phyloP scores from a whole-genome alignment of 2,888 invertebrate species.

The Coronaproctus castanopsis region DNA sequence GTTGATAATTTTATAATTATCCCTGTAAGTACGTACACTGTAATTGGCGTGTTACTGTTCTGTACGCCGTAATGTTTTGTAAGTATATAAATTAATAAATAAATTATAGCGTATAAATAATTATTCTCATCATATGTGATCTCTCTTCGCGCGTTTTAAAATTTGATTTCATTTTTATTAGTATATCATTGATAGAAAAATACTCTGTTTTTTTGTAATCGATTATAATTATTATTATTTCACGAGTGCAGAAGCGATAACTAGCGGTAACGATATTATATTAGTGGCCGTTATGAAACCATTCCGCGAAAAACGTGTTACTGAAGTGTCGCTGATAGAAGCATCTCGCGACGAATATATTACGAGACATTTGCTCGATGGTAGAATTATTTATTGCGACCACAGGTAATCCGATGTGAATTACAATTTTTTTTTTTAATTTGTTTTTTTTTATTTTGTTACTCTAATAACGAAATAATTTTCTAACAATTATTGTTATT shows the following conservation, averaged over 20 bases:
- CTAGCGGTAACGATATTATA: constrained; percentile 19
- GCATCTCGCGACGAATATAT: constrained; percentile 65
- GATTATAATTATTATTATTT: background rate
- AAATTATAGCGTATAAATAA: too few relatives aligned
- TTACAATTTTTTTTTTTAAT: too few relatives aligned
- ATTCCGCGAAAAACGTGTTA: constrained; percentile 45
- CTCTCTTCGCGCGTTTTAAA: too few relatives aligned
- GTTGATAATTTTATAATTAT: too few relatives aligned
- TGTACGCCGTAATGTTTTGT: too few relatives aligned
- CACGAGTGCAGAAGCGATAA: constrained; percentile 4
- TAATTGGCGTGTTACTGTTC: too few relatives aligned
- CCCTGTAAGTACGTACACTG: too few relatives aligned
- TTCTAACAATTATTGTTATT: background rate
- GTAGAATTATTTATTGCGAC: constrained; percentile 72
- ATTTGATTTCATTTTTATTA: too few relatives aligned
- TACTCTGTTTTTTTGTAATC: too few relatives aligned
- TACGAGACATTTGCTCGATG: constrained; percentile 72
- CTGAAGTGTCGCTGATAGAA: constrained; percentile 40
- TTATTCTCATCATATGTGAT: too few relatives aligned
- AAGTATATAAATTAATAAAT: too few relatives aligned
- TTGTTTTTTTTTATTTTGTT: too few relatives aligned
- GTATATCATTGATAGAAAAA: background rate
- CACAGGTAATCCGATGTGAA: constrained; percentile 31
- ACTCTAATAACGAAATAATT: background rate
- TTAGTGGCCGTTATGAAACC: constrained; percentile 39